Evolutionary conservation across 2,888 invertebrate species (phyloP).

Genomic region (Unio delphinus): DNA sequence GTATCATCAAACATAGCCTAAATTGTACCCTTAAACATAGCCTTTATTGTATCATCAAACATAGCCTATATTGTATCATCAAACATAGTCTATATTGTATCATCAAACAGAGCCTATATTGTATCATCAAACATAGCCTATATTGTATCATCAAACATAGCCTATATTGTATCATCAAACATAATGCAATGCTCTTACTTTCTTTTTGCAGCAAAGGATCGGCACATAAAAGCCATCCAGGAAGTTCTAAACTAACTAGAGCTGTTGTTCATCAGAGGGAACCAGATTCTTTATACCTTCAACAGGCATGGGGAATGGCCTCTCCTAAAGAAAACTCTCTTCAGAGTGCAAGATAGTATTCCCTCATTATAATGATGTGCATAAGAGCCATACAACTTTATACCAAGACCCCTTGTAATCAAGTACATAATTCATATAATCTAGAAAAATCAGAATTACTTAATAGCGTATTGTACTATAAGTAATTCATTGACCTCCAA

Average conservation of each 20-base stretch:
- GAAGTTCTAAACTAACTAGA: conserved; percentile 5
- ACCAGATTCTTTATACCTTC: conserved; percentile 44
- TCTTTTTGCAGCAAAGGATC: not conserved
- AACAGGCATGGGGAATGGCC: conserved; percentile 45
- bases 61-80: too few species aligned
- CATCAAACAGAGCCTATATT: not conserved
- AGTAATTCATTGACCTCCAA: too few species aligned
- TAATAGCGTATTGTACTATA: too few species aligned
- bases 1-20: too few species aligned
- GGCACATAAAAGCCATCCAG: conserved; percentile 2
- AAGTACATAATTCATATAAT: too few species aligned
- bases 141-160: not conserved
- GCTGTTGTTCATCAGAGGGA: conserved; percentile 31
- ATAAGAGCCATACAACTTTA: too few species aligned
- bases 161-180: not conserved
- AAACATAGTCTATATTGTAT: not conserved
- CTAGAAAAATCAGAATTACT: too few species aligned
- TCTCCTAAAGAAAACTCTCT: conserved; percentile 22
- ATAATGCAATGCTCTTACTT: not conserved
- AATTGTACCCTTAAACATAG: too few species aligned
- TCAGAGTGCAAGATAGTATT: conserved; percentile 31
- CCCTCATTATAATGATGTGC: too few species aligned
- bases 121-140: not conserved
- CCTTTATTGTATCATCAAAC: too few species aligned
- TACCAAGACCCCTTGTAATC: too few species aligned